Conservation (phyloP, 2,113 vertebrate genomes). For the Suricata suricatta region DNA sequence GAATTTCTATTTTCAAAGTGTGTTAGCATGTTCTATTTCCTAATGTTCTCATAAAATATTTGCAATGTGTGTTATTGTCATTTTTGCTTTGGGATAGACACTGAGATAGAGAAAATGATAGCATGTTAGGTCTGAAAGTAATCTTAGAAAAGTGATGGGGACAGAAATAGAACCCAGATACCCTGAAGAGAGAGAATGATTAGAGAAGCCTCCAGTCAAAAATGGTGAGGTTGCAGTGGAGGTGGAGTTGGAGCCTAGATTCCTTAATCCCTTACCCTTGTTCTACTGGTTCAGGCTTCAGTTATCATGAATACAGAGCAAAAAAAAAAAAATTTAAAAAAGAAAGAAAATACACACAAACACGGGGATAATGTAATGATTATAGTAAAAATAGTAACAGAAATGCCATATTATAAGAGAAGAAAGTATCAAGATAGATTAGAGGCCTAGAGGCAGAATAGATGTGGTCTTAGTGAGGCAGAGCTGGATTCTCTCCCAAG, state of each 20-base stretch:
- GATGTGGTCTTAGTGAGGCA: not conserved
- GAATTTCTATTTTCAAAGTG: not conserved
- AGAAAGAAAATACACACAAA: not conserved
- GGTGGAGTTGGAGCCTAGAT: not conserved
- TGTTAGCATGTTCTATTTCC: not conserved
- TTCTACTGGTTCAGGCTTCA: not conserved
- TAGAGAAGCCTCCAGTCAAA: not conserved
- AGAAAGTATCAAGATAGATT: not conserved
- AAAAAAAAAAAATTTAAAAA: not conserved
- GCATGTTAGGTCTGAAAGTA: not conserved
- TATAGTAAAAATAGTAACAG: not conserved
- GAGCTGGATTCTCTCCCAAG: not conserved
- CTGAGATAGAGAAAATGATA: not conserved
- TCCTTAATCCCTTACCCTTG: rapidly evolving
- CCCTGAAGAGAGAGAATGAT: not conserved
- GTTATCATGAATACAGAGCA: not conserved
- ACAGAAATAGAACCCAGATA: not conserved
- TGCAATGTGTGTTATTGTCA: not conserved
- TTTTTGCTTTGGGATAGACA: constrained; percentile 17
- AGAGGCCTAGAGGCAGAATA: not conserved
- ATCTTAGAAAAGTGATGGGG: not conserved
- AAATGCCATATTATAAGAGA: not conserved
- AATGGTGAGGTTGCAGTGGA: not conserved
- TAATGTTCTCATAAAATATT: not conserved
- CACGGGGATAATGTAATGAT: not conserved